A percentile compares a stretch with the other conserved stretches of the same genome.
These are phyloP conservation scores for Catocala fraxini DNA, from an alignment of 2,888 invertebrate species.

Conservation along the genomic window DNA sequence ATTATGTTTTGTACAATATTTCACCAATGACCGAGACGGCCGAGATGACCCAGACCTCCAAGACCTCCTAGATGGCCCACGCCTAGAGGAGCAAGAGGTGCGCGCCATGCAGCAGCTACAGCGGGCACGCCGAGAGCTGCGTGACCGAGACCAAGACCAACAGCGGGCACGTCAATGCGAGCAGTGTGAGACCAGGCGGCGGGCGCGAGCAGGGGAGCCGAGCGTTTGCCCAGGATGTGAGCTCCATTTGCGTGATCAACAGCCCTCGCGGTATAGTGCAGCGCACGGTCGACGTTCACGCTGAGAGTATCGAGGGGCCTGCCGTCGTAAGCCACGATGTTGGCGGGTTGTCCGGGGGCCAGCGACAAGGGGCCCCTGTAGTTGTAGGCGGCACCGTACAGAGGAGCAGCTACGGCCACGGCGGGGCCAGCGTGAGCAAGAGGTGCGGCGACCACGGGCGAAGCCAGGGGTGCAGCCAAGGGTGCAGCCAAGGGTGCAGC, in stretches of 20 bases:
- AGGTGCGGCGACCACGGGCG: conserved; percentile 58
- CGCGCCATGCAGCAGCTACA: conserved; percentile 49
- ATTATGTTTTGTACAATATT: conserved; percentile 52
- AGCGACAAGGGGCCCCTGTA: conserved; percentile 81
- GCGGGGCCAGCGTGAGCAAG: conserved; percentile 42
- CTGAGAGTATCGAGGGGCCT: conserved; percentile 82
- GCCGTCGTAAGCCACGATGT: conserved; percentile 79
- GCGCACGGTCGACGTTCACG: conserved; percentile 80
- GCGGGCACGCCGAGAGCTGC: conserved; percentile 57
- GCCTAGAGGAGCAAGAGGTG: conserved; percentile 53
- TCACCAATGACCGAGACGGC: conserved; percentile 66
- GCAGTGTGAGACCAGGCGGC: conserved; percentile 65
- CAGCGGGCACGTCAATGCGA: conserved; percentile 60
- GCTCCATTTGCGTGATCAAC: conserved; percentile 63
- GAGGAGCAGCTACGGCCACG: conserved; percentile 60
- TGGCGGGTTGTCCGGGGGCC: conserved; percentile 80
- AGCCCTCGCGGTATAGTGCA: conserved; percentile 75
- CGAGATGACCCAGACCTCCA: conserved; percentile 48
- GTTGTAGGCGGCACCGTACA: conserved; percentile 70
- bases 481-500: conserved; percentile 22
- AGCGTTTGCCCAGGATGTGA: conserved; percentile 74
- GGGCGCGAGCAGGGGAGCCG: conserved; percentile 63
- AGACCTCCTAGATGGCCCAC: conserved; percentile 55
- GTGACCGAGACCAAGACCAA: conserved; percentile 42
- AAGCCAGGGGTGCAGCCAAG: conserved; percentile 52